Base-by-base conservation (phyloP, 30 jellyfish, hydroid and myxozoan species). In the Aurelia sp. region DNA sequence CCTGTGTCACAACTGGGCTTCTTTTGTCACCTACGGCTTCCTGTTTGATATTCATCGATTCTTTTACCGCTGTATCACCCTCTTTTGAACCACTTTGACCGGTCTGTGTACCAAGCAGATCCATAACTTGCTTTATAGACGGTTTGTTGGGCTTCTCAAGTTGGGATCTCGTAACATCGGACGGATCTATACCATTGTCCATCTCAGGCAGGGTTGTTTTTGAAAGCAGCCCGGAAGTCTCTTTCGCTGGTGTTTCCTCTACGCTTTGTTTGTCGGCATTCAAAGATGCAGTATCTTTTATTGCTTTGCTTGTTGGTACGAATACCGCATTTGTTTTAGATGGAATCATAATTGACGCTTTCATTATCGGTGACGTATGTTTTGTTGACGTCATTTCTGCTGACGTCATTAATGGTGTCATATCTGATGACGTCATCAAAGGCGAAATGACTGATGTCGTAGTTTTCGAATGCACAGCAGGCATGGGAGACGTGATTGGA, bases 91-190 rank as follows among this genome's bases (percentile, higher is more conserved):
- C 85, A 40, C 35, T 74, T 53, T 57, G 85, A 51, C 73, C 73
- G 41, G 11, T 31, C n/a, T 55, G 58, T 31, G 47, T 66, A 12
- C 85, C 96, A 59, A 88, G 61, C 15, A 78, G 30, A 50, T 55
- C 65, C 89, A 88, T 61, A 11, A 81, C 92, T 35, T 88, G 91
- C 18, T 33, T 72, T 21, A 88, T 88, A 35, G 96, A 71, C 37
- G 92, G 87, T 63, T 71, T 64, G 13, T 53, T 44, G 50, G 96
- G 96, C 72, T 88, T 88, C 44, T 71, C 84, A 8, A 88, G 75
- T 52, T 64, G 91, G 4, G 96, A 88, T 30, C 96, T 88, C 72
- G 96, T 88, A 22, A 88, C 96, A 76, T 88, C 96, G 47, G 90
- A 27, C 33, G 91, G 89, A 74, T 88, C 92, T 21, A 88, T 66